Base-by-base conservation (phyloP, 2,888 invertebrate genomes). In the Troglohyphantes excavatus region DNA sequence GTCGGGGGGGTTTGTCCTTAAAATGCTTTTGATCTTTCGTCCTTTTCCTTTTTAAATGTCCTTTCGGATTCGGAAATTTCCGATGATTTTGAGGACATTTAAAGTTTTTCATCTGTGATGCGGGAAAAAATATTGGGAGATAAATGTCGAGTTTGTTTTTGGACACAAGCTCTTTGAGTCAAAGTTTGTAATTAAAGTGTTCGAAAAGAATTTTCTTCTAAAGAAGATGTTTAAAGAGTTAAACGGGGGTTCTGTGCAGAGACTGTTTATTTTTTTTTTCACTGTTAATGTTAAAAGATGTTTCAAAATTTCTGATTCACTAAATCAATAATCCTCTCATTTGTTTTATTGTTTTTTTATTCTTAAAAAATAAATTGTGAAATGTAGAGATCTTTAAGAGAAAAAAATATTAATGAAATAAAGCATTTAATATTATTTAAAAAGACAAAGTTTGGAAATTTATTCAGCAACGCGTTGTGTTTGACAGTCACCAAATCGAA, bases 21-120 rank as follows among this genome's bases (percentile, higher is more conserved):
- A 89, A 89, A 39, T 82, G 75, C 85, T 82, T 89, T 83, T 89
- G 88, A 89, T 82, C 82, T 82, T 19, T 11, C 19, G 70, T 39
- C 29, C 33, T 61, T 81, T 75, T 65, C 67, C 53, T 87, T 86
- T 87, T 87, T 61, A 72, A 82, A 46, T 59, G 53, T 23, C 46
- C 13, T 53, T 46, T 39, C 33, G 23, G 39, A 39, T 61, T 81
- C 68, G 19, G 53, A 19, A 43, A 81, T 68, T 53, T 26, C 63
- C 65, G 78, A 78, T 78, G 63, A 43, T 78, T 78, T 43, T 39
- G 43, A 78, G 78, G 39, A 63, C 29, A 19, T 59, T 61, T 63
- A 26, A 65, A 65, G 65, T 63, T 78, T 78, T 78, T 78, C 78
- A 65, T 39, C 23, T 19, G 29, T 39, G 26, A 17, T 65, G 5